A percentile compares a stretch with the other conserved stretches of the same genome.
Conservation (phyloP, 1,140 invertebrate genomes). For the Listronotus oregonensis region DNA sequence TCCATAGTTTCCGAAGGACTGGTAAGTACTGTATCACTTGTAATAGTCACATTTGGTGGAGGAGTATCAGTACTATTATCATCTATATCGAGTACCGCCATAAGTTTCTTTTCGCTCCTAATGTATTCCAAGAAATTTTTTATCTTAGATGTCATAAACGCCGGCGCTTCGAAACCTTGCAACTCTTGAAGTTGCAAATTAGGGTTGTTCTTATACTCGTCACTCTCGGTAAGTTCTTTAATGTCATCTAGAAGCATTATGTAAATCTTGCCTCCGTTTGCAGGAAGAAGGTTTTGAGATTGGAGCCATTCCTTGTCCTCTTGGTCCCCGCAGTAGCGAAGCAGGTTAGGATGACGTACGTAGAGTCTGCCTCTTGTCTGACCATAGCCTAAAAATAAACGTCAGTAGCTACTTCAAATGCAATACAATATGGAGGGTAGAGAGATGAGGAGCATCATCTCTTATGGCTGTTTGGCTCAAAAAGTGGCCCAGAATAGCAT, state of each 20-base stretch:
- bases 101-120: constrained; percentile 48
- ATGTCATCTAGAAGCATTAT: constrained; percentile 83
- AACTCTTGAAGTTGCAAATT: constrained; percentile 69
- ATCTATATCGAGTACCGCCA: constrained; percentile 47
- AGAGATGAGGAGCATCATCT: neutral
- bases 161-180: constrained; percentile 73
- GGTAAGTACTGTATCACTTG: constrained; percentile 47
- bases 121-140: constrained; percentile 61
- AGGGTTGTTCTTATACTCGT: constrained; percentile 74
- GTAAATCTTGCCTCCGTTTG: constrained; percentile 78
- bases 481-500: too few species aligned
- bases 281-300: constrained; percentile 75
- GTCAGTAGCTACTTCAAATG: neutral
- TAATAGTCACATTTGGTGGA: constrained; percentile 48
- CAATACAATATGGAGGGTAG: neutral
- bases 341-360: constrained; percentile 75
- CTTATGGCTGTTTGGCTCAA: too few species aligned
- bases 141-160: constrained; percentile 75
- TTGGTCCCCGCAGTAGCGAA: constrained; percentile 75
- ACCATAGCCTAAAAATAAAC: constrained; percentile 63
- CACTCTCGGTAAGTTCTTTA: constrained; percentile 70
- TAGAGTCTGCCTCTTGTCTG: constrained; percentile 76
- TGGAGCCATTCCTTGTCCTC: constrained; percentile 84
- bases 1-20: constrained; percentile 50
- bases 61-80: constrained; percentile 50